Conservation (phyloP, 2,888 invertebrate species). For the Disparrhopalites patrizii region DNA sequence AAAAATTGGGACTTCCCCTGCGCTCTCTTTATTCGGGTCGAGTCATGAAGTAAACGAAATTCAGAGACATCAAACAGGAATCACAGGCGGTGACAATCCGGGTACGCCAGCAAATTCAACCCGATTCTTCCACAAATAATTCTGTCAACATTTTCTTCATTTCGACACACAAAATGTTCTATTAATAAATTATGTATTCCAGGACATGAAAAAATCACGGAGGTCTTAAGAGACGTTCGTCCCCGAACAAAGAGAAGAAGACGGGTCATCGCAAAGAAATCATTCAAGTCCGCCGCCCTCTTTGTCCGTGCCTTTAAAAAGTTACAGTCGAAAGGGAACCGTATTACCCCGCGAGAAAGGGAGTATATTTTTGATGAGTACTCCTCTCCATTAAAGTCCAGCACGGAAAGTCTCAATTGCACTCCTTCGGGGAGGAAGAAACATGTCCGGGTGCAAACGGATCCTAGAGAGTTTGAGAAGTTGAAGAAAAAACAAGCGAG, state of each 20-base stretch:
- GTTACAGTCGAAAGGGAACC: conserved; percentile 14
- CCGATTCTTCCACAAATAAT: too few species aligned
- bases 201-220: conserved; percentile 19
- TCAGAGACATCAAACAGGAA: neutral
- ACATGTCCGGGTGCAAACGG: neutral
- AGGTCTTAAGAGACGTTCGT: conserved; percentile 13
- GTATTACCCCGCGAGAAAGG: conserved; percentile 11
- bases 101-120: neutral
- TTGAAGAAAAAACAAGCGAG: neutral
- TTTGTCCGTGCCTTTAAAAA: conserved; percentile 22
- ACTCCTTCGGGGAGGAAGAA: neutral
- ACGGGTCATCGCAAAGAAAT: neutral
- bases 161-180: too few species aligned
- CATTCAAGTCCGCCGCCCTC: conserved; percentile 2
- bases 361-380: conserved; percentile 19
- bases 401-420: neutral
- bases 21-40: conserved; percentile 45
- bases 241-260: neutral
- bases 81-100: conserved; percentile 17
- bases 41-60: conserved; percentile 32
- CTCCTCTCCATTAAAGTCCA: conserved; percentile 6
- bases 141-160: too few species aligned
- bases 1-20: conserved; percentile 31
- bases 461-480: too few species aligned
- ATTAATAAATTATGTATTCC: too few species aligned